Evolutionary conservation across 2,113 vertebrate genomes (phyloP), one percentile per base, ranked within the genome.

Genomic region (Heterochromis multidens): DNA sequence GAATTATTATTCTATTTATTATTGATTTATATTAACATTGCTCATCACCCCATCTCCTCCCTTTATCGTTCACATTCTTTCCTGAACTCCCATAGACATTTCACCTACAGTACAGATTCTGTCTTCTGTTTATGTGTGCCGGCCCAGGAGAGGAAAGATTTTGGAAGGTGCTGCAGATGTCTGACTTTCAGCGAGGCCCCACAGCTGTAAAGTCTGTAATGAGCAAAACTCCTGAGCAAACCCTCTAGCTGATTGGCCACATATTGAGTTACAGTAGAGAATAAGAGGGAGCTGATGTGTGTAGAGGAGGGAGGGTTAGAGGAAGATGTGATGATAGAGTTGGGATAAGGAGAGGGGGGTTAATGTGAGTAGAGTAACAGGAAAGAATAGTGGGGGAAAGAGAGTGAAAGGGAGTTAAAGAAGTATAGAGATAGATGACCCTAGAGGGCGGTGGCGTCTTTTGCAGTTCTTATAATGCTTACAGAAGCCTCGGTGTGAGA

Each of bases 121-220:
- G 77, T 84, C 77, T 80, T 86, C 81, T 16, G 91, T 93, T 86
- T 86, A 84, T 87, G 84, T 88, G 76, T 87, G 67, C 54, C 52
- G 49, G 54, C 83, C 85, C 80, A 37, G 84, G 86, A 91, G 86
- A 87, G 91, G 77, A 49, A 81, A 85, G 77, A 88, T 85, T 90
- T 89, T 92, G 87, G 90, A 93, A 92, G 93, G 91, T 95, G 93
- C 87, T 92, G 89, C 93, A 95, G 92, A 94, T 95, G 92, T 93
- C 85, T 84, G 88, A 80, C 89, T 88, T 78, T 87, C 23, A 84
- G 77, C 54, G 21, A 82, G 70, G 86, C 85, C 79, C 90, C 80
- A 27, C 94, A 94, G 94, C 93, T 95, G 92, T 87, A 84, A 94
- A 93, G 82, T 78, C 85, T 88, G 88, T 91, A 91, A 91, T 82